These are phyloP conservation scores for Myotis lucifugus DNA, from an alignment of 2,113 vertebrate genomes.

Conservation along the genomic window DNA sequence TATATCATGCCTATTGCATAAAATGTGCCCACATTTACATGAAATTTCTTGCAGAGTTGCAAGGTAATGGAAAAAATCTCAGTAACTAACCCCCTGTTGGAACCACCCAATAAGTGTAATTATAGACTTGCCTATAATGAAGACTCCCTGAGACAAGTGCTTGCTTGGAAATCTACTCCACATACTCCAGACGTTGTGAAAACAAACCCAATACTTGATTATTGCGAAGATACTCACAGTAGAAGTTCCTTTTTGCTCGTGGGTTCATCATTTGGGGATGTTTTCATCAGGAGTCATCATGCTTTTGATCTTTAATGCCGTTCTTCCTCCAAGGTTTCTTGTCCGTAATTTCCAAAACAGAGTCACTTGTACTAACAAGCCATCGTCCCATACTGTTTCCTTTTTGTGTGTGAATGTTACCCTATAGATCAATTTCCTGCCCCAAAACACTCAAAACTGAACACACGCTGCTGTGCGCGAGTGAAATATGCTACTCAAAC, in stretches of 20 bases:
- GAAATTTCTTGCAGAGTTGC: conserved; percentile 58
- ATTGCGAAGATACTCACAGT: conserved; percentile 82
- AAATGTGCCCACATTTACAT: neutral
- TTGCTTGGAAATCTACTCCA: conserved; percentile 43
- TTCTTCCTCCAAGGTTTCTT: conserved; percentile 74
- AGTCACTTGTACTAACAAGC: conserved; percentile 78
- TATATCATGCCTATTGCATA: neutral
- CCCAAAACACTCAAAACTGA: conserved; percentile 76
- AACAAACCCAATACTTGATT: conserved; percentile 50
- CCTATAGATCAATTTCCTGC: conserved; percentile 79
- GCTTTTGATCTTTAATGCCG: conserved; percentile 81
- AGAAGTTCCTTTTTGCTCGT: conserved; percentile 85
- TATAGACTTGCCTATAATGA: conserved; percentile 62
- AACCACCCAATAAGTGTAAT: conserved; percentile 66
- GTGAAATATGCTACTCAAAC: conserved; percentile 47
- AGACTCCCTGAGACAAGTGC: conserved; percentile 34
- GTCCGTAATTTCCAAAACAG: conserved; percentile 78
- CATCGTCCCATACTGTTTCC: conserved; percentile 78
- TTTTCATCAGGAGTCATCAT: conserved; percentile 85
- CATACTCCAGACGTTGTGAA: conserved; percentile 17
- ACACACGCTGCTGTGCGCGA: conserved; percentile 59
- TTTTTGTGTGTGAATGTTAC: conserved; percentile 62
- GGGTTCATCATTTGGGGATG: conserved; percentile 88
- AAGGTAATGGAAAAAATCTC: conserved; percentile 50
- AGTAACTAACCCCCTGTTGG: conserved; percentile 49